These are phyloP conservation scores for Meloidogyne hapla DNA, from an alignment of 1,140 invertebrate species.

Conservation along the genomic window DNA sequence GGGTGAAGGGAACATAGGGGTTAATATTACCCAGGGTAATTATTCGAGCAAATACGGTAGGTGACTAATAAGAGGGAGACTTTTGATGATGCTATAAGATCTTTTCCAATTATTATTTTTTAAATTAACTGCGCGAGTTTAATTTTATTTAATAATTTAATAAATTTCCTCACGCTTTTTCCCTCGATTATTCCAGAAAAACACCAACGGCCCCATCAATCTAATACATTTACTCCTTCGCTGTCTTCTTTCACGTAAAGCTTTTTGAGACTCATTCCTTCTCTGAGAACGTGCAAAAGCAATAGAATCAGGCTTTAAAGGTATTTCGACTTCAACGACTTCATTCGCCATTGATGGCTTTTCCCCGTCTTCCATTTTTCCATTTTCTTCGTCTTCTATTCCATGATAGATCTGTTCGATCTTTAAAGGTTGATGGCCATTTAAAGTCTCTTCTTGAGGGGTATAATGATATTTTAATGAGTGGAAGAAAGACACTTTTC, in stretches of 20 bases:
- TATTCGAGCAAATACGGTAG: too few species aligned
- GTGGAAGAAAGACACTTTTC: constrained; percentile 19
- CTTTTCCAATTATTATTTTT: too few species aligned
- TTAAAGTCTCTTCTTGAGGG: constrained; percentile 9
- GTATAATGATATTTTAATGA: constrained; percentile 28
- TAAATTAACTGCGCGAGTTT: neutral
- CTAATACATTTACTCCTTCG: constrained; percentile 18
- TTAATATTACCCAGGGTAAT: too few species aligned
- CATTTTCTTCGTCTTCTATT: constrained; percentile 1
- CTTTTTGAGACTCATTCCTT: neutral
- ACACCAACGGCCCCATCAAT: constrained; percentile 6
- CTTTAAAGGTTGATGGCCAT: neutral
- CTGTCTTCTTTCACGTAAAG: neutral
- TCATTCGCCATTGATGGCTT: neutral
- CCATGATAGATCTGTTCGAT: constrained; percentile 12
- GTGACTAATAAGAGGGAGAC: too few species aligned
- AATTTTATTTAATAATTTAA: neutral
- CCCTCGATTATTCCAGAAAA: constrained; percentile 4
- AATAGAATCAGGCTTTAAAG: constrained; percentile 27
- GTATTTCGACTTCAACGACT: neutral
- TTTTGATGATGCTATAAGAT: too few species aligned
- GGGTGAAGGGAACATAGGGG: too few species aligned
- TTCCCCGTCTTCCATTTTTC: neutral
- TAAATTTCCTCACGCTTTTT: constrained; percentile 18
- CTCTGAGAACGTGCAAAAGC: constrained; percentile 21